A percentile compares a stretch with the other conserved stretches of the same genome.
phyloP scores from a whole-genome alignment of 2,888 invertebrate genomes.

The Platypus cylindrus region DNA sequence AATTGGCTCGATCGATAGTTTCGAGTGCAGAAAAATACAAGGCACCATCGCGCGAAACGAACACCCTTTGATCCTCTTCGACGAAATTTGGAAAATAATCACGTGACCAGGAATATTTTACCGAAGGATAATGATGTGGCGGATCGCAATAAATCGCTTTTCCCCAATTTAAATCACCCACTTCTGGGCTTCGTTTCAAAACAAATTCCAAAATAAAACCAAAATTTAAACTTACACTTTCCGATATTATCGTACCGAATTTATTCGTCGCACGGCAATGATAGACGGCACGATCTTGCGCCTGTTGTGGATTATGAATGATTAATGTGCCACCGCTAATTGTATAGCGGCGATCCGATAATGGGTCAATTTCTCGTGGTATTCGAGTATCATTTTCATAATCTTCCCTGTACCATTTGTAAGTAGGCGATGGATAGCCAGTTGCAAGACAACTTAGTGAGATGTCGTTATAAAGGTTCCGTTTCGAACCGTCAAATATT shows the following conservation, averaged over 20 bases:
- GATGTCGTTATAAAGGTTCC: constrained; percentile 58
- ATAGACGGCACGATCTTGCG: constrained; percentile 73
- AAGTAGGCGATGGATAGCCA: constrained; percentile 80
- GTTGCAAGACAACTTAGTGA: constrained; percentile 69
- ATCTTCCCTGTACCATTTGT: constrained; percentile 82
- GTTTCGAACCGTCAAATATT: constrained; percentile 68
- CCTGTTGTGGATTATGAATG: constrained; percentile 71
- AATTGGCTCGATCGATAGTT: constrained; percentile 77
- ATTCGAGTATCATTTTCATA: constrained; percentile 67
- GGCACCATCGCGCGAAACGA: constrained; percentile 88
- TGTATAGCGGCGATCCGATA: constrained; percentile 62
- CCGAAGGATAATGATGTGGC: constrained; percentile 79
- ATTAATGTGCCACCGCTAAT: constrained; percentile 85
- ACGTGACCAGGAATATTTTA: constrained; percentile 85
- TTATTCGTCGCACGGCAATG: constrained; percentile 86
- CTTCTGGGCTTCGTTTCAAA: constrained; percentile 69
- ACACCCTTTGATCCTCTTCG: constrained; percentile 82
- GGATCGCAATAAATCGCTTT: constrained; percentile 87
- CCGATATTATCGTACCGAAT: constrained; percentile 79
- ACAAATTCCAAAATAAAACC: constrained; percentile 86
- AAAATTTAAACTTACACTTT: constrained; percentile 77
- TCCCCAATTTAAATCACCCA: constrained; percentile 86
- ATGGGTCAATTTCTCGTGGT: constrained; percentile 63
- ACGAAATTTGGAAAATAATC: constrained; percentile 85
- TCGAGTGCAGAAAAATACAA: constrained; percentile 91